These are phyloP conservation scores for Toxotes jaculatrix DNA, from an alignment of 2,113 vertebrate genomes.

Conservation along the genomic window DNA sequence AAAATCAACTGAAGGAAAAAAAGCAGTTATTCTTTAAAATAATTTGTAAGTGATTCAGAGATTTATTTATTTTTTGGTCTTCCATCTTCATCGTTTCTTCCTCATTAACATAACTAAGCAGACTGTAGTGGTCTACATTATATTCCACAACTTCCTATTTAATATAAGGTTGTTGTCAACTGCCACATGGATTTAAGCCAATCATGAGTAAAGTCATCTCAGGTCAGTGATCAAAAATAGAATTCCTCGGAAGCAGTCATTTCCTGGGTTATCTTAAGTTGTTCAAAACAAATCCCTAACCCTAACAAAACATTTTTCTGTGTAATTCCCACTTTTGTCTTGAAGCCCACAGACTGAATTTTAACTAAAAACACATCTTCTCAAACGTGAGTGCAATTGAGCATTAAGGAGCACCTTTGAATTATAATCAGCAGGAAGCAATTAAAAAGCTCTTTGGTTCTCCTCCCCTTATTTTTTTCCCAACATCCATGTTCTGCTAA, in stretches of 20 bases:
- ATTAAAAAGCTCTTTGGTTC: conserved; percentile 86
- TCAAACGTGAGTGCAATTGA: background rate
- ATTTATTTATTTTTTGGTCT: no score
- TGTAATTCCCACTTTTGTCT: background rate
- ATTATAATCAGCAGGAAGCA: conserved; percentile 89
- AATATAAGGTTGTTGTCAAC: background rate
- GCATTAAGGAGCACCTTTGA: conserved; percentile 65
- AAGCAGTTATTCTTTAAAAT: background rate
- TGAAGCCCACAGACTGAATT: conserved; percentile 12
- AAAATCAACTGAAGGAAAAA: background rate
- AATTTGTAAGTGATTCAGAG: background rate
- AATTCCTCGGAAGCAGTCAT: background rate
- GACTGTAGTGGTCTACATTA: background rate
- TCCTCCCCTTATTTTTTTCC: conserved; percentile 70
- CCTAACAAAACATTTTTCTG: background rate
- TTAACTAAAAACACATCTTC: background rate
- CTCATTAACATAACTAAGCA: background rate
- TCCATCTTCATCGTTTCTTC: background rate
- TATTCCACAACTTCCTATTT: background rate
- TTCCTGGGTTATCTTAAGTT: background rate
- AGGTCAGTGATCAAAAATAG: background rate
- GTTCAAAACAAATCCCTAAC: background rate
- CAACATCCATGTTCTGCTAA: conserved; percentile 90
- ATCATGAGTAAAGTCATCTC: background rate
- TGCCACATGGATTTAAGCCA: background rate